Evolutionary conservation across 1,140 invertebrate genomes (phyloP).

Genomic region (Drosophila cardini): DNA sequence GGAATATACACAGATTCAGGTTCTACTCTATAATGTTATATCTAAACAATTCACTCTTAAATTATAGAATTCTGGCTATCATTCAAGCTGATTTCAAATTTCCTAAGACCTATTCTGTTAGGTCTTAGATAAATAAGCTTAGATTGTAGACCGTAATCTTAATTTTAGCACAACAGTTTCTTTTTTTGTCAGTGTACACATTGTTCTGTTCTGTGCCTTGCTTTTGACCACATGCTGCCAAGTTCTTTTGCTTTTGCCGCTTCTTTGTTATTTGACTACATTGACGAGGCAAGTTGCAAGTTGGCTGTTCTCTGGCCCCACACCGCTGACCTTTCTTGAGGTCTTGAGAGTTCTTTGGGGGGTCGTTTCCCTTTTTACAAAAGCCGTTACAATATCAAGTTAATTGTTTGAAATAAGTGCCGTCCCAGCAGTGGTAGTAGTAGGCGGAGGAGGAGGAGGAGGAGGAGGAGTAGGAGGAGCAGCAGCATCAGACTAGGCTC

Average conservation of each 20-base stretch:
- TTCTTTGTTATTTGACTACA: constrained; percentile 69
- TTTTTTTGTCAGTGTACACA: constrained; percentile 18
- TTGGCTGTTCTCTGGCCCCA: constrained; percentile 4
- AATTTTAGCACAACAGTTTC: too few relatives aligned
- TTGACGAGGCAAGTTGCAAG: constrained; percentile 42
- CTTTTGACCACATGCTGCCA: constrained; percentile 74
- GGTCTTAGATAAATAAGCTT: too few relatives aligned
- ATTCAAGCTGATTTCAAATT: too few relatives aligned
- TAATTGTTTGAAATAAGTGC: constrained; percentile 83
- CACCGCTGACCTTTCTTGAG: constrained; percentile 58
- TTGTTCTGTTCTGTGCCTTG: constrained; percentile 18
- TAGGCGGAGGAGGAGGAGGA: not conserved
- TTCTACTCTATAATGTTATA: too few relatives aligned
- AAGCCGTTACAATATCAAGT: constrained; percentile 80
- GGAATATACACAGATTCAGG: too few relatives aligned
- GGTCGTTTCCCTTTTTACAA: constrained; percentile 53
- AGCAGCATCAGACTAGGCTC: constrained; percentile 6
- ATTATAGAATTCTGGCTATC: too few relatives aligned
- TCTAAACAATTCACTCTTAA: too few relatives aligned
- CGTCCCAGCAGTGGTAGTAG: constrained; percentile 31
- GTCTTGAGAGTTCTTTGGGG: constrained; percentile 15
- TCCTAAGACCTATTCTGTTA: too few relatives aligned
- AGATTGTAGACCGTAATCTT: too few relatives aligned
- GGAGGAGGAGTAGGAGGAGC: too few relatives aligned
- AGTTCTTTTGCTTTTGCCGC: constrained; percentile 48